phyloP scores from a whole-genome alignment of 2,888 invertebrate genomes.

The Smittia sp. region DNA sequence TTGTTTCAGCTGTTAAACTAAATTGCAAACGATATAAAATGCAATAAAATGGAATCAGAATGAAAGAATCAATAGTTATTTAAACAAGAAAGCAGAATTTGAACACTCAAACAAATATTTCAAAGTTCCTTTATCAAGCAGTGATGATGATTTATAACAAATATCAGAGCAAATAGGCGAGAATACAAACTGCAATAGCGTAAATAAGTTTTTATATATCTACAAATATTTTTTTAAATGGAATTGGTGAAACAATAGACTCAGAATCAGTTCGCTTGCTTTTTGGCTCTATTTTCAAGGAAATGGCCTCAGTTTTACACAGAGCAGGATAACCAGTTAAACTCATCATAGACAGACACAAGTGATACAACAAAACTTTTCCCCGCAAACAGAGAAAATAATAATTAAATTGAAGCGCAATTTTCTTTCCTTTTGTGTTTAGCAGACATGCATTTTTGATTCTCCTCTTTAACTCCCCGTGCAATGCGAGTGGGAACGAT shows the following conservation, averaged over 20 bases:
- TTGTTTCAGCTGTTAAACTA: neutral
- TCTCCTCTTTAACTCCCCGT: too few species aligned
- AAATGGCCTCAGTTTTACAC: slow-evolving; percentile 9
- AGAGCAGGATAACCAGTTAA: neutral
- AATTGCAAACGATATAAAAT: neutral
- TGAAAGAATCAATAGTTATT: neutral
- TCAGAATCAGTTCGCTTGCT: neutral
- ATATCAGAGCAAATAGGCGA: neutral
- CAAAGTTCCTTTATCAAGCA: slow-evolving; percentile 25
- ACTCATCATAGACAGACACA: too few species aligned
- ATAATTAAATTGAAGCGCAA: too few species aligned
- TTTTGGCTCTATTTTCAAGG: neutral
- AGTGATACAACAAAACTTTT: too few species aligned
- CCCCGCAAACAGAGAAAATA: too few species aligned
- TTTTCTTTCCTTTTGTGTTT: too few species aligned
- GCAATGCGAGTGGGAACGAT: too few species aligned
- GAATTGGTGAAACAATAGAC: slow-evolving; percentile 1
- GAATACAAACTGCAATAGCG: slow-evolving; percentile 1
- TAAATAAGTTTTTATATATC: neutral
- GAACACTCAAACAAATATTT: neutral
- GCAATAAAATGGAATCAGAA: neutral
- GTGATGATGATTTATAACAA: neutral
- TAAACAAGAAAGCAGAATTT: neutral
- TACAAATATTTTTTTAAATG: slow-evolving; percentile 9
- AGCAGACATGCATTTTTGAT: too few species aligned